Conservation (phyloP, 2,888 invertebrate genomes). For the Agrenia bidenticulata region DNA sequence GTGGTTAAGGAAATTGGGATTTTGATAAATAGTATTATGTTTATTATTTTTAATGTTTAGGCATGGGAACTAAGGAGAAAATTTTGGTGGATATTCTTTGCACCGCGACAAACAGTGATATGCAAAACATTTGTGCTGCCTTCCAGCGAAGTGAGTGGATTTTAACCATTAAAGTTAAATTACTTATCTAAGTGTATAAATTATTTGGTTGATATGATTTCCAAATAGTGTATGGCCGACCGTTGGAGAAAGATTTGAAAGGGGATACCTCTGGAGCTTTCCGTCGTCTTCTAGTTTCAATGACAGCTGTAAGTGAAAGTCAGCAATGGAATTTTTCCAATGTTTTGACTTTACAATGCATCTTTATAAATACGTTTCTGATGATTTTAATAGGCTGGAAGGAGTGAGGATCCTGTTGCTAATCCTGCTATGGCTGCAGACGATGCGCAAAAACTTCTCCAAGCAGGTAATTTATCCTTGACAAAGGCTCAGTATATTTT, state of each 20-base stretch:
- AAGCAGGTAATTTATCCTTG: constrained; percentile 69
- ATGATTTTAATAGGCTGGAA: constrained; percentile 64
- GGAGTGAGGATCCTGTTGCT: constrained; percentile 76
- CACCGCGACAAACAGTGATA: constrained; percentile 81
- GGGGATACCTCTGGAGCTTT: constrained; percentile 91
- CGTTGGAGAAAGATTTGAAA: constrained; percentile 77
- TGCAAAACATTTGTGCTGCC: constrained; percentile 73
- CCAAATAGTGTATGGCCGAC: constrained; percentile 70
- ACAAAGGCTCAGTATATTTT: neutral
- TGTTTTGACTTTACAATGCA: constrained; percentile 18
- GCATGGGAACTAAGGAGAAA: constrained; percentile 73
- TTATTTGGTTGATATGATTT: no score
- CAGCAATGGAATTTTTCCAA: neutral
- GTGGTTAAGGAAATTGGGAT: no score
- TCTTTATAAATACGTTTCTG: constrained; percentile 39
- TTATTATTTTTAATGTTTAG: no score
- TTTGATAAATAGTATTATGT: no score
- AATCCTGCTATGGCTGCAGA: constrained; percentile 71
- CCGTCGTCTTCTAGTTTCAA: constrained; percentile 81
- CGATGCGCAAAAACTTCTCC: constrained; percentile 76
- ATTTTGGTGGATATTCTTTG: constrained; percentile 87
- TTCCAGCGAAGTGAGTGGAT: constrained; percentile 68
- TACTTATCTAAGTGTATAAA: no score
- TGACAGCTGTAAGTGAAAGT: constrained; percentile 66
- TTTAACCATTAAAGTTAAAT: no score